These are phyloP conservation scores for Schizotus pectinicornis DNA, from an alignment of 2,888 invertebrate genomes.

Conservation along the genomic window DNA sequence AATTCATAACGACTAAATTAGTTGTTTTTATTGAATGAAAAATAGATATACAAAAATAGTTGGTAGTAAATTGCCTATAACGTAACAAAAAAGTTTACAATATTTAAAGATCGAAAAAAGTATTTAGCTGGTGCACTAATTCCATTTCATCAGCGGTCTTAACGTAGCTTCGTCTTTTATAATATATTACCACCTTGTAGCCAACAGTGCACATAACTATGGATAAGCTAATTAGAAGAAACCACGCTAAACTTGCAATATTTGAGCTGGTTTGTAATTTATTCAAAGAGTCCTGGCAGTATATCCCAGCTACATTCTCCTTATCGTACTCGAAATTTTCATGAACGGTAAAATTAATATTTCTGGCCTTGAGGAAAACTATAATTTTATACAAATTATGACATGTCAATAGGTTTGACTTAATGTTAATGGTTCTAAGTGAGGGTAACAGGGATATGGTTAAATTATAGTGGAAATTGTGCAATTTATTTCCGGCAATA, in stretches of 20 bases:
- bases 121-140: conserved; percentile 37
- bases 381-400: conserved; percentile 49
- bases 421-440: conserved; percentile 49
- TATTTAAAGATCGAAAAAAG: not conserved
- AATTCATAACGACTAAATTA: conserved; percentile 1
- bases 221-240: conserved; percentile 30
- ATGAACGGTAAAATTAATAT: conserved; percentile 47
- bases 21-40: not conserved
- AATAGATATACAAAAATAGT: not conserved
- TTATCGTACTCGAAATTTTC: conserved; percentile 46
- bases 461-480: conserved; percentile 48
- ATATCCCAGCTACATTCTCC: conserved; percentile 54
- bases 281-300: conserved; percentile 38
- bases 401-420: conserved; percentile 51
- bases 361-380: conserved; percentile 44
- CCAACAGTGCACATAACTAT: conserved; percentile 23
- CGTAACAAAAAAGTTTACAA: not conserved
- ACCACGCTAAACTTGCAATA: conserved; percentile 18
- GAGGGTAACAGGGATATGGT: conserved; percentile 48
- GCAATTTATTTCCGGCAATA: conserved; percentile 49
- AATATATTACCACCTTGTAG: conserved; percentile 43
- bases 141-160: conserved; percentile 48
- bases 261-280: not conserved
- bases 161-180: conserved; percentile 46
- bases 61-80: conserved; percentile 1